Percentiles rank a stretch among this genome's conserved stretches.
Conservation (phyloP, 2,888 invertebrate genomes). For the Odontocerum albicorne region DNA sequence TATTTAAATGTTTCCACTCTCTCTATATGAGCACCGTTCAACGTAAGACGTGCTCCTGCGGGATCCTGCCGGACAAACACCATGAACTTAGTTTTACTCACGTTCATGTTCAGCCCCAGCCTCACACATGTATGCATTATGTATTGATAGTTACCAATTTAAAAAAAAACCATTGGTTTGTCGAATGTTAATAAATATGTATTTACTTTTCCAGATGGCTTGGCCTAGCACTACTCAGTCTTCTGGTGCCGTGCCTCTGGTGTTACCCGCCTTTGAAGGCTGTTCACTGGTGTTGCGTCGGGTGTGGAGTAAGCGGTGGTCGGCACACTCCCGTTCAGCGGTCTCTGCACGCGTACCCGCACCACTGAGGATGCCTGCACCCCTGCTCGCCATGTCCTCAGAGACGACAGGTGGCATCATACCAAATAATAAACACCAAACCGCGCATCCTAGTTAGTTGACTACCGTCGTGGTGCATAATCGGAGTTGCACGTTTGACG, state of each 20-base stretch:
- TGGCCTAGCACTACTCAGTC: slow-evolving; percentile 79
- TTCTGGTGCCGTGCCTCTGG: slow-evolving; percentile 92
- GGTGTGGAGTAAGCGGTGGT: slow-evolving; percentile 83
- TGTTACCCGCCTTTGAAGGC: slow-evolving; percentile 87
- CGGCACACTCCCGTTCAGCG: slow-evolving; percentile 61
- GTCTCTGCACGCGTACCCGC: slow-evolving; percentile 29
- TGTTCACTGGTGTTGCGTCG: slow-evolving; percentile 79
- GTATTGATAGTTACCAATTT: not conserved
- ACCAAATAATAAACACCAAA: too few species aligned
- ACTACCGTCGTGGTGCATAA: not conserved
- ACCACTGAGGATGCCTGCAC: slow-evolving; percentile 21
- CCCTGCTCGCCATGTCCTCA: not conserved
- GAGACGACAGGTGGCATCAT: not conserved
- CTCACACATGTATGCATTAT: not conserved
- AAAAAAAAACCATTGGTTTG: too few species aligned
- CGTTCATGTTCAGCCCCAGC: not conserved
- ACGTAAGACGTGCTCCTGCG: too few species aligned
- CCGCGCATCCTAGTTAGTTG: too few species aligned
- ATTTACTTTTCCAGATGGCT: slow-evolving; percentile 77
- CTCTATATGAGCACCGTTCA: too few species aligned
- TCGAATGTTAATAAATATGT: too few species aligned
- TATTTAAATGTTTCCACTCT: too few species aligned
- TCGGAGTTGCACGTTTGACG: not conserved
- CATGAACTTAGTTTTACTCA: too few species aligned
- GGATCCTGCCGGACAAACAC: too few species aligned